Evolutionary conservation across 2,797 vertebrate genomes (phyloP), one percentile per base, ranked within the genome.

Genomic region (Pristis pectinata): DNA sequence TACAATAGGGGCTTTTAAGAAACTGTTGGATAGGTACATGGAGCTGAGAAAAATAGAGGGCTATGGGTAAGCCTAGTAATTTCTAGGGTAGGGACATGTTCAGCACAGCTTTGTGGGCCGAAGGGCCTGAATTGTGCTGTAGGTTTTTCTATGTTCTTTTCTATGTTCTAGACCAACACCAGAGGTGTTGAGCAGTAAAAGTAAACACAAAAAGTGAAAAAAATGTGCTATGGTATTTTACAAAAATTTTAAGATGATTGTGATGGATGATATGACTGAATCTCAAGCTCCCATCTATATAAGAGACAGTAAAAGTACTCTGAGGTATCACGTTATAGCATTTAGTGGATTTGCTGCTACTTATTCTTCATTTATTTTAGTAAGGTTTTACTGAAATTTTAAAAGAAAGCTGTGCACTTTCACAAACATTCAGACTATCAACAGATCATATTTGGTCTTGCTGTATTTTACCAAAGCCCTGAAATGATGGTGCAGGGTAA

Each of bases 391-490:
- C 1, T 44, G 10, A 74, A 49, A 44, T 30, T 72, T 11, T 49
- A 49, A 70, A 93, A 49, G 41, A 72, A 24, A 7, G 22, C 19
- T 93, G 27, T 8, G 72, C 10, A 10, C 41, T 92, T 92, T 92
- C 67, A 17, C 44, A 72, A 72, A 53, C 41, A 70, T 41, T 41
- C 8, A 41, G 8, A n/a, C 24, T 53, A 56, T 27, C 10, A 85
- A 3, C 53, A 9, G 10, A 53, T 85, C 24, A 85, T 7, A 74
- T 41, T 37, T 37, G 34, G 11, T 41, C 37, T 91, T 9, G 19
- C 61, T 64, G 59, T 41, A 91, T 91, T 89, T 67, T 91, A 91
- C 10, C n/a, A 67, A 91, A n/a, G n/a, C 87, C 85, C 8, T 24
- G 8, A 67, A 67, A 67, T 67, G 67, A 67, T 44, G 61, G 24